Evolutionary conservation across 2,797 vertebrate genomes (phyloP), one percentile per base, ranked within the genome.

Genomic region (Pantherophis vulpinus): DNA sequence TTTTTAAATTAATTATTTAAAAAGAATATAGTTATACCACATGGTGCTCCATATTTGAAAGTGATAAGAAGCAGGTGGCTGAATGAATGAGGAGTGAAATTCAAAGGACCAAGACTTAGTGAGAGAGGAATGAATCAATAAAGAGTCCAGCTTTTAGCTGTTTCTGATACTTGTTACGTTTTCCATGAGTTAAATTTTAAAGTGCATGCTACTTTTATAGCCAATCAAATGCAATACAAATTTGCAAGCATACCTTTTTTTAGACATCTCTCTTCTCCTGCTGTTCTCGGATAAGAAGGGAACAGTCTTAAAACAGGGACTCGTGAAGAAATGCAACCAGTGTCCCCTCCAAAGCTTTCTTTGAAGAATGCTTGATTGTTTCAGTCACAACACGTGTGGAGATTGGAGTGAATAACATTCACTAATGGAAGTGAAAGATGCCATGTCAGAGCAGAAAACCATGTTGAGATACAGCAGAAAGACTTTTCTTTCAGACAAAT

Each of bases 141-240:
- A 32, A 51, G 83, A 87, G 13, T 32, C n/a, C 47, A 87, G 47
- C 6, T 42, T 91, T 91, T 16, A 91, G n/a, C 25, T 12, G 13
- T 63, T 79, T 79, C n/a, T 66, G n/a, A 91, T 18, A 13, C 5
- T 11, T 12, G 2, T 47, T 14, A 11, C 16, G 3, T 47, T 61
- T 60, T 86, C 37, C 27, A 37, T 83, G 14, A 91, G 32, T 54
- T 91, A 63, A n/a, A 61, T 86, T 92, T 66, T 86, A 47, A 32
- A 27, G 23, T 14, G 13, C 20, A 14, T 37, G 55, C 27, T 20
- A 54, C 54, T 55, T 51, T 91, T 87, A 47, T 13, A 91, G 5
- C 14, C 5, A n/a, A 32, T 20, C 4, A 8, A 14, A 3, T 32
- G 10, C 12, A 54, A 6, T 91, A n/a, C 0, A 0, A 23, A 3